Percentiles rank a stretch among this genome's conserved stretches.
Conservation (phyloP, 37 sponge, comb jelly and placozoan species). For the Halisarca cf. caerulea region DNA sequence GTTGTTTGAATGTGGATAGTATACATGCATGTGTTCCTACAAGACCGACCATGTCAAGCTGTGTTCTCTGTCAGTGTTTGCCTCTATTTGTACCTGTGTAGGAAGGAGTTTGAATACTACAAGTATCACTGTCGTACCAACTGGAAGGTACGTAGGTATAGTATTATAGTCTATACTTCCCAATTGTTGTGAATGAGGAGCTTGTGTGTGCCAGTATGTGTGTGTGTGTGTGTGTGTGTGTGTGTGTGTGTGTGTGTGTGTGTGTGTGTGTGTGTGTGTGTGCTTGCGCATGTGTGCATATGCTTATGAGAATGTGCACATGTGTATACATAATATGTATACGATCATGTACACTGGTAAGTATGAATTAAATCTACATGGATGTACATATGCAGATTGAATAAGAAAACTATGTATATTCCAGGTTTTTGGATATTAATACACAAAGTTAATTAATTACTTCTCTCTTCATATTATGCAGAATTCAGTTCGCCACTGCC, state of each 20-base stretch:
- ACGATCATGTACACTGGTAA: no score
- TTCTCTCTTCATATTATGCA: neutral
- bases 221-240: neutral
- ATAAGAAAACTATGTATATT: no score
- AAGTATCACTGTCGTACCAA: neutral
- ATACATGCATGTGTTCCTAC: neutral
- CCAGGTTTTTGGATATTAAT: no score
- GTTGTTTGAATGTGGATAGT: neutral
- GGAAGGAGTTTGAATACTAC: neutral
- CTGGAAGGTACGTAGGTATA: neutral
- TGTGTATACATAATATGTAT: no score
- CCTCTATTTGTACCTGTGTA: neutral
- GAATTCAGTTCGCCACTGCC: conserved; percentile 18
- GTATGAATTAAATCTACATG: no score
- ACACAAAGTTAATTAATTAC: neutral
- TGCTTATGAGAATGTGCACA: no score
- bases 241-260: no score
- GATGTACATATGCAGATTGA: no score
- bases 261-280: no score
- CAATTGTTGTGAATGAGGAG: no score
- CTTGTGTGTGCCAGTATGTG: neutral
- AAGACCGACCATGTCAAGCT: no score
- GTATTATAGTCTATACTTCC: neutral
- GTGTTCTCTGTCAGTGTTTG: neutral
- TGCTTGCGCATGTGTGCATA: no score